These are phyloP conservation scores for Pararge aegeria DNA, from an alignment of 1,140 invertebrate species.

Conservation along the genomic window DNA sequence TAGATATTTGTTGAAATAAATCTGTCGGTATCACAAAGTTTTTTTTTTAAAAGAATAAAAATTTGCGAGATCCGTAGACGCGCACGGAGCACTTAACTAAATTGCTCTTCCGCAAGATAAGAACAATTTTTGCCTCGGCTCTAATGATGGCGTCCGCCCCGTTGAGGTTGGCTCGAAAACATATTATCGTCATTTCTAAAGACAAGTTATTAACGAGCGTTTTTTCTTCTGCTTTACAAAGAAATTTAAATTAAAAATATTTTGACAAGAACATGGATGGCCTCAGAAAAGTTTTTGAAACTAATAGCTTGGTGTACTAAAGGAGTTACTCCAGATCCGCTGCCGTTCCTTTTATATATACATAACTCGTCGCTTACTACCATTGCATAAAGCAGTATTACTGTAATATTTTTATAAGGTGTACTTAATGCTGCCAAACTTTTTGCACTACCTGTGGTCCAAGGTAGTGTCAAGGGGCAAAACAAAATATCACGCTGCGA, in stretches of 20 bases:
- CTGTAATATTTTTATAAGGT: no score
- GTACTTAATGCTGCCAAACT: no score
- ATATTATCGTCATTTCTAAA: conserved; percentile 8
- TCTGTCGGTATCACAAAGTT: background rate
- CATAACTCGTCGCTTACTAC: no score
- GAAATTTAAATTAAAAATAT: background rate
- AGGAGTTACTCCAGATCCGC: background rate
- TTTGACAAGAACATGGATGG: no score
- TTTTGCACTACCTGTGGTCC: no score
- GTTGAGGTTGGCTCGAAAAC: conserved; percentile 20
- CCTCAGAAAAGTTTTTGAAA: no score
- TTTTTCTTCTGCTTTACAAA: background rate
- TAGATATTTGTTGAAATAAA: background rate
- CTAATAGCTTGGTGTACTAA: background rate
- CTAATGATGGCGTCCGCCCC: conserved; percentile 11
- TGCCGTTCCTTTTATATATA: background rate
- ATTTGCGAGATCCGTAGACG: background rate
- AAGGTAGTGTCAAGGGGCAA: no score
- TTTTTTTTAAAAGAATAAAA: background rate
- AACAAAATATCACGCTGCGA: no score
- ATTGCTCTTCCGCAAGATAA: conserved; percentile 19
- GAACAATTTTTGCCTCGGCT: conserved; percentile 20
- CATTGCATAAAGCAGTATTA: no score
- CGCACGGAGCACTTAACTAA: conserved; percentile 1
- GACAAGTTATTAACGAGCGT: background rate